Base-by-base conservation (phyloP, 2,797 vertebrate species). In the Micropoecilia bifurca region DNA sequence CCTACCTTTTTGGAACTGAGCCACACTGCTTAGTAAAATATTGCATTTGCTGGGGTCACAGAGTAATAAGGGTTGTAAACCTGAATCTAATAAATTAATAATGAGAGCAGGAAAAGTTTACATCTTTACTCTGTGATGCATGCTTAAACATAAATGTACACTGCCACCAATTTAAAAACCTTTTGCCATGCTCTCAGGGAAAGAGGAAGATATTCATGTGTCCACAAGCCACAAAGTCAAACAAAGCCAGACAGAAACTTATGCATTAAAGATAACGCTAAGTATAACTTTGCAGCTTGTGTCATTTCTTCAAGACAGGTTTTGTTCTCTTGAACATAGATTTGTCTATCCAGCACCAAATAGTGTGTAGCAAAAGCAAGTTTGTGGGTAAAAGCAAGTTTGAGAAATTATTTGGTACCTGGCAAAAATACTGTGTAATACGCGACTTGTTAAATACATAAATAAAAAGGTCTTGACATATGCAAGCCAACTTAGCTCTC, bases 251-350 rank as follows among this genome's bases (percentile, higher is more conserved):
- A 87, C 80, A 30, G 79, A 83, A 46, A 61, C 87, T 83, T 53
- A 63, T 22, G 33, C 77, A 75, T 18, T 71, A 77, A 86, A 79
- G 82, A 85, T 85, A 81, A 76, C 78, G 79, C 79, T 80, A 90
- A 85, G 86, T 92, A 86, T 91, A 91, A 85, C 78, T 77, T 25
- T 71, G 22, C 41, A 71, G 68, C 43, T 45, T 71, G 10, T 71
- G 63, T 68, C 8, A 10, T 28, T 71, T 71, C 39, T 69, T 22
- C 66, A 43, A 69, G 25, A 45, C 18, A 43, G 41, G 39, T 41
- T n/a, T n/a, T n/a, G 1, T 68, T 41, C 63, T 41, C 39, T 41
- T 5, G 2, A 71, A 71, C 41, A 28, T 14, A 71, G 68, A n/a
- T 71, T n/a, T 28, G 25, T 71, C 39, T 45, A 45, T 28, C 39